Evolutionary conservation across 2,888 invertebrate species (phyloP).

Genomic region (Agonopterix alstromeriana): DNA sequence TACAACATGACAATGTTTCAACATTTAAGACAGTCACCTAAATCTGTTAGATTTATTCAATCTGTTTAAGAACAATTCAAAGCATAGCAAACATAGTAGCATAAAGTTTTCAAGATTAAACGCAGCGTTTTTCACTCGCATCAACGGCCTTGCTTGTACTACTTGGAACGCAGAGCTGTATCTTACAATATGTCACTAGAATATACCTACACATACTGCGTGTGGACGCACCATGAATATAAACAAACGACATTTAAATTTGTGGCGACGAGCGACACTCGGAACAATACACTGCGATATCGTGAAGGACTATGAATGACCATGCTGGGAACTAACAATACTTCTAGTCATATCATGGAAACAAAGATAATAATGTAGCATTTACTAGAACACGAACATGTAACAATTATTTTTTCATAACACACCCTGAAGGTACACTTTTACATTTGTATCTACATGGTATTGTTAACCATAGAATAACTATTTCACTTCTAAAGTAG

Average conservation of each 20-base stretch:
- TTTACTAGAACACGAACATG: too few species aligned
- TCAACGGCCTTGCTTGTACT: constrained; percentile 40
- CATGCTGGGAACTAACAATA: constrained; percentile 23
- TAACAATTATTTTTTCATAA: too few species aligned
- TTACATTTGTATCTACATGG: too few species aligned
- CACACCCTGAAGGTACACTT: too few species aligned
- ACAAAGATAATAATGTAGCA: too few species aligned
- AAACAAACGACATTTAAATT: constrained; percentile 60
- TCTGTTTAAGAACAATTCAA: background rate
- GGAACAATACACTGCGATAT: constrained; percentile 28
- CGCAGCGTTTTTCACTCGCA: constrained; percentile 23
- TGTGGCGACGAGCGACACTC: constrained; percentile 26
- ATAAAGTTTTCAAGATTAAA: constrained; percentile 9
- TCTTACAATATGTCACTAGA: constrained; percentile 48
- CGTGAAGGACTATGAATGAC: constrained; percentile 42
- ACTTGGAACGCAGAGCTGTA: constrained; percentile 46
- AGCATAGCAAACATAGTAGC: background rate
- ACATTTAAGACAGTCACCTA: too few species aligned
- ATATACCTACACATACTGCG: constrained; percentile 37
- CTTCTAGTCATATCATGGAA: too few species aligned
- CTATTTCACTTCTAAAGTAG: too few species aligned
- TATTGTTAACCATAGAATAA: too few species aligned
- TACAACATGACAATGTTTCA: too few species aligned
- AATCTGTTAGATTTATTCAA: too few species aligned
- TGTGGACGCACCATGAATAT: constrained; percentile 56